These are phyloP conservation scores for Himalopsyche anomala DNA, from an alignment of 2,888 invertebrate genomes.

Conservation along the genomic window DNA sequence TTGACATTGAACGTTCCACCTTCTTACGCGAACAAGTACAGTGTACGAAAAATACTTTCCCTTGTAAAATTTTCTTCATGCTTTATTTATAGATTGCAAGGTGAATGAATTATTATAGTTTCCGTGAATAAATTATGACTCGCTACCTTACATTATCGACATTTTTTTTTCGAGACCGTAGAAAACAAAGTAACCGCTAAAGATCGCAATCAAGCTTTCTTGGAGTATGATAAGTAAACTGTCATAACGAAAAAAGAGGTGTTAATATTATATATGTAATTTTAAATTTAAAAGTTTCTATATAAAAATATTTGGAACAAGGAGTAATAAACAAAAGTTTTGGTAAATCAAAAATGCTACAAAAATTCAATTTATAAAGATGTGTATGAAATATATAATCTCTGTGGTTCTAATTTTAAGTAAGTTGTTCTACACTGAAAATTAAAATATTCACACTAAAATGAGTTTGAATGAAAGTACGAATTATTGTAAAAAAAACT, in stretches of 20 bases:
- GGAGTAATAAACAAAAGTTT: no score
- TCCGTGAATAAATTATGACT: background rate
- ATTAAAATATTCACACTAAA: no score
- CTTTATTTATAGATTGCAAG: conserved; percentile 21
- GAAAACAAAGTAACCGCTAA: conserved; percentile 21
- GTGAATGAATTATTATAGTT: background rate
- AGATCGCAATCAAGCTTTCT: background rate
- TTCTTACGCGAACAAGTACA: background rate
- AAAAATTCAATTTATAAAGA: no score
- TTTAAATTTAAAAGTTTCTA: no score
- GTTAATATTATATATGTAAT: no score
- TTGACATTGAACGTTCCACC: conserved; percentile 8
- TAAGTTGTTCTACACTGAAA: no score
- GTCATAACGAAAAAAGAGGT: background rate
- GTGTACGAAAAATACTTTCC: background rate
- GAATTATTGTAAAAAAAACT: no score
- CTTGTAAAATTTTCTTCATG: background rate
- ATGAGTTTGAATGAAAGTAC: no score
- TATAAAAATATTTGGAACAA: no score
- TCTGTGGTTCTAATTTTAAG: no score
- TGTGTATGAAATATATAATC: no score
- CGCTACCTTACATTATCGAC: background rate
- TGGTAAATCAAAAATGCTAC: no score
- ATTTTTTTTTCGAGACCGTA: background rate
- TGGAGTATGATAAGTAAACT: background rate